These are phyloP conservation scores for Chromis chromis DNA, from an alignment of 2,797 vertebrate genomes.

Conservation along the genomic window DNA sequence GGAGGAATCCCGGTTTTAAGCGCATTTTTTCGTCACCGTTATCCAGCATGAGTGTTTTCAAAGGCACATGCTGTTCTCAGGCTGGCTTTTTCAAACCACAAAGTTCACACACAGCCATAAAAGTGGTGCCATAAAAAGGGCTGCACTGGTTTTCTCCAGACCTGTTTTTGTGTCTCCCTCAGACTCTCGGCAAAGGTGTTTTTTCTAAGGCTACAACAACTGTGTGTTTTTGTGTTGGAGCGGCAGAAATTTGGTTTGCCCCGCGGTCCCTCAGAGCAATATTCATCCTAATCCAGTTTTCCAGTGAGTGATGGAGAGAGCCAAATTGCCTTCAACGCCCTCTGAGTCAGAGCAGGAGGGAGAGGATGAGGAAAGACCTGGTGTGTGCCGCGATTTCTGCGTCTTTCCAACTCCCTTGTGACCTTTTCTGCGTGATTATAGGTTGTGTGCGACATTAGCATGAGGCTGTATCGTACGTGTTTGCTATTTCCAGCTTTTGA, in stretches of 20 bases:
- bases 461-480: constrained; percentile 15
- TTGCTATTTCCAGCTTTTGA: constrained; percentile 15
- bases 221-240: constrained; percentile 49
- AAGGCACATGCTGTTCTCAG: constrained; percentile 64
- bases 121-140: constrained; percentile 19
- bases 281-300: constrained; percentile 75
- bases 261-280: constrained; percentile 59
- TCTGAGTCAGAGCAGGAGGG: constrained; percentile 46
- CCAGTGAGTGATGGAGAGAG: constrained; percentile 64
- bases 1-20: constrained; percentile 35
- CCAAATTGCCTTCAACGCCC: constrained; percentile 32
- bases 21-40: constrained; percentile 28
- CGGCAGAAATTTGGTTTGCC: constrained; percentile 54
- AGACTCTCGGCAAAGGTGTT: constrained; percentile 25
- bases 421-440: constrained; percentile 57
- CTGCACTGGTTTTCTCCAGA: constrained; percentile 44
- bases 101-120: constrained; percentile 75
- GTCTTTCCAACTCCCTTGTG: constrained; percentile 44
- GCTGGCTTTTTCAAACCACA: constrained; percentile 63
- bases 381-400: constrained; percentile 10
- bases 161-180: constrained; percentile 57
- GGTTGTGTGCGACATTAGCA: constrained; percentile 34
- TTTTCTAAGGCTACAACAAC: constrained; percentile 2
- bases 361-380: constrained; percentile 23
- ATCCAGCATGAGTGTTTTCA: constrained; percentile 42